Base-by-base conservation (phyloP, 2,113 vertebrate genomes). In the Gobiocypris rarus region DNA sequence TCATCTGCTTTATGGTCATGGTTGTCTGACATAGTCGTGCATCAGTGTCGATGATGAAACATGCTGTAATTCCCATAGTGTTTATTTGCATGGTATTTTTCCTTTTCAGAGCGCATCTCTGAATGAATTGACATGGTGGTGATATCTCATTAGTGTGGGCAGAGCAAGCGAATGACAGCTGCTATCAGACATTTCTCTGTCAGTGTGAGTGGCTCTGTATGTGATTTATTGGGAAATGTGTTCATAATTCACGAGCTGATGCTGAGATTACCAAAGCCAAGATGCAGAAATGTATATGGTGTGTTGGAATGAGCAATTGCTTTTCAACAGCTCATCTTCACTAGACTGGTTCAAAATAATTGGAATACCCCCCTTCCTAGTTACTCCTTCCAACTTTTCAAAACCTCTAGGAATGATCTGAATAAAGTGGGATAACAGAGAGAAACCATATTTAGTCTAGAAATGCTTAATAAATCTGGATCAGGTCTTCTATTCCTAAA, bases 41-140 rank as follows among this genome's bases (percentile, higher is more conserved):
- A 61, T 54, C 28, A 54, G 77, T 38, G n/a, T 80, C 70, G 31
- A 14, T 73, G 90, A 92, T 92, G 91, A 91, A 92, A 92, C 86
- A 74, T 63, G 3, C 10, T 73, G 91, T 89, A 92, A 92, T 61
- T 75, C 26, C 61, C 31, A n/a, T n/a, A 43, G 8, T 52, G 41
- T 82, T 87, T 90, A 86, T 91, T 90, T 90, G 88, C 89, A 85
- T 61, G 82, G 34, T 65, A 61, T 61, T 50, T 80, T 26, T 65
- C 3, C 15, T 75, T 74, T 48, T 79, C 58, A 52, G 77, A 80
- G 41, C 34, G 17, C 31, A 41, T 85, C 59, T 88, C 79, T 89
- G 78, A 89, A 85, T 84, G 86, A 43, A 86, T 86, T 84, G 84
- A 75, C 45, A 61, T 52, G 84, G 19, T 41, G 71, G 41, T 74